Evolutionary conservation across 2,797 vertebrate genomes (phyloP).

Genomic region (Fundulus diaphanus): DNA sequence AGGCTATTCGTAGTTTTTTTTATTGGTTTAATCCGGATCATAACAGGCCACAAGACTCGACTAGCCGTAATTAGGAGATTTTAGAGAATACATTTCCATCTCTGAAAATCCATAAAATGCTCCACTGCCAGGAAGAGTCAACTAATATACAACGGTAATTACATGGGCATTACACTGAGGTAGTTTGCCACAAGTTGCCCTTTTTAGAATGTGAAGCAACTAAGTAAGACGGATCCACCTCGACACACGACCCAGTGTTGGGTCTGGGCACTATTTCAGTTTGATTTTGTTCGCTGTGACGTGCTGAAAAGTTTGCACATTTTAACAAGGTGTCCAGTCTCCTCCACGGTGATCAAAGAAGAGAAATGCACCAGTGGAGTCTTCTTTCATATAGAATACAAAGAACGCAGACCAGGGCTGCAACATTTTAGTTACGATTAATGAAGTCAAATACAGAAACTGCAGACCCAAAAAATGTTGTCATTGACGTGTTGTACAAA

Average conservation of each 20-base stretch:
- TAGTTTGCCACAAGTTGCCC: not conserved
- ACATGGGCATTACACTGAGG: not conserved
- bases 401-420: not conserved
- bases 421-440: not conserved
- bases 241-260: no score
- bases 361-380: no score
- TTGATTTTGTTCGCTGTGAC: no score
- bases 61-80: not conserved
- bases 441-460: no score
- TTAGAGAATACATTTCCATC: not conserved
- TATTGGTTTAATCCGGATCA: not conserved
- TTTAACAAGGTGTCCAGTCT: no score
- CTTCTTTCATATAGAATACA: not conserved
- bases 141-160: not conserved
- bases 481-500: no score
- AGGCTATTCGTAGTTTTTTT: not conserved
- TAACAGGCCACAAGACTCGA: not conserved
- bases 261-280: no score
- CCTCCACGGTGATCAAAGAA: no score
- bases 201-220: not conserved
- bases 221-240: not conserved
- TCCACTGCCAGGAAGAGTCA: not conserved
- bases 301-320: not conserved
- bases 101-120: not conserved
- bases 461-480: no score